These are phyloP conservation scores for Gracilinanus agilis DNA, from an alignment of 2,113 vertebrate genomes.

Conservation along the genomic window DNA sequence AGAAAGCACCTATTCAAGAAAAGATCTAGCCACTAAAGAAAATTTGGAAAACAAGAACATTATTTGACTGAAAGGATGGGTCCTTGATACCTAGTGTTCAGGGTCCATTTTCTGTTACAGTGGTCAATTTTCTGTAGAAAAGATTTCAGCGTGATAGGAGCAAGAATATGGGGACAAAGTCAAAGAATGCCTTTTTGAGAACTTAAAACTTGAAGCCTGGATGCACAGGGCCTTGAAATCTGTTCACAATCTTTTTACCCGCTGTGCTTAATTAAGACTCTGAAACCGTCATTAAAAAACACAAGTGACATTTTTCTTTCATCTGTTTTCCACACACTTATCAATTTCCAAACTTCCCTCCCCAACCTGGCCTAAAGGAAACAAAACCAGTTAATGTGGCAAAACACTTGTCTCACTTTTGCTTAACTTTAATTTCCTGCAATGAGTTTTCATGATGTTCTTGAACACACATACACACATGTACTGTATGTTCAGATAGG, in stretches of 20 bases:
- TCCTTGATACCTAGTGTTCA: slow-evolving; percentile 30
- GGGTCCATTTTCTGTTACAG: background rate
- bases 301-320: slow-evolving; percentile 43
- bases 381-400: slow-evolving; percentile 34
- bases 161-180: background rate
- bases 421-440: slow-evolving; percentile 38
- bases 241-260: slow-evolving; percentile 46
- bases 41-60: slow-evolving; percentile 4
- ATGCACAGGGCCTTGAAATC: slow-evolving; percentile 51
- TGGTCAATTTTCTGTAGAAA: background rate
- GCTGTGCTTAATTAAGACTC: slow-evolving; percentile 56
- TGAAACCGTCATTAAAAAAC: slow-evolving; percentile 43
- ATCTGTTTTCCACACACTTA: slow-evolving; percentile 29
- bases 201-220: slow-evolving; percentile 49
- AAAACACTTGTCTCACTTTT: slow-evolving; percentile 7
- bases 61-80: background rate
- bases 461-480: background rate
- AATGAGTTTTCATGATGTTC: slow-evolving; percentile 1
- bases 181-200: slow-evolving; percentile 33
- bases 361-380: background rate
- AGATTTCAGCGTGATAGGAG: background rate
- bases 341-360: slow-evolving; percentile 34
- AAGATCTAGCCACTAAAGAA: background rate
- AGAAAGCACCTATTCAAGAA: background rate
- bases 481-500: background rate